Conservation (phyloP, 1,140 invertebrate species). For the Sminthurides bifidus region DNA sequence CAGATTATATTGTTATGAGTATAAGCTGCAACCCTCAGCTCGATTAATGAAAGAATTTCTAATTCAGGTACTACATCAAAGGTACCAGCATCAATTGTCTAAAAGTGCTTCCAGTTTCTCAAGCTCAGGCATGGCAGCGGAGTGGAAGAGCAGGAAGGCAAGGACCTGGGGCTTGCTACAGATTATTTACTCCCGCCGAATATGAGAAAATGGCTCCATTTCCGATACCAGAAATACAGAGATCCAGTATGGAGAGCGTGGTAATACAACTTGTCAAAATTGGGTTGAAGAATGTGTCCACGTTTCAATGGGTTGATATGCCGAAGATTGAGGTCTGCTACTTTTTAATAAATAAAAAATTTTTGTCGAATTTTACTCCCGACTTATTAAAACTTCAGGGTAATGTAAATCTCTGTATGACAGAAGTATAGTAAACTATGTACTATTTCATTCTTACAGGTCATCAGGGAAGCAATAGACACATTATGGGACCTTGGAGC, state of each 20-base stretch:
- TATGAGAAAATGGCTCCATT: slow-evolving; percentile 58
- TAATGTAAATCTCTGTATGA: too few species aligned
- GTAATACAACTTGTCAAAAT: slow-evolving; percentile 72
- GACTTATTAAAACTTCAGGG: too few species aligned
- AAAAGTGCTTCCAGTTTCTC: slow-evolving; percentile 69
- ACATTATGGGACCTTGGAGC: slow-evolving; percentile 12
- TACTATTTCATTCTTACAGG: not conserved
- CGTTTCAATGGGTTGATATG: slow-evolving; percentile 85
- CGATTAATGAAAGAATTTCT: not conserved
- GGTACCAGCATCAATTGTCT: slow-evolving; percentile 65
- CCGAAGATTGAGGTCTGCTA: slow-evolving; percentile 60
- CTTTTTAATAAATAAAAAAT: too few species aligned
- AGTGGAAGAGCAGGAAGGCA: slow-evolving; percentile 81
- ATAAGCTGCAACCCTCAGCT: not conserved
- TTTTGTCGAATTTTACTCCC: too few species aligned
- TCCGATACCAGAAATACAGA: slow-evolving; percentile 73
- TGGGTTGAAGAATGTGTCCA: slow-evolving; percentile 59
- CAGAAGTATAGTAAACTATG: too few species aligned
- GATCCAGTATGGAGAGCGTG: slow-evolving; percentile 61
- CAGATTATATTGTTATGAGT: slow-evolving; percentile 3
- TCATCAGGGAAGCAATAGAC: not conserved
- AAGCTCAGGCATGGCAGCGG: slow-evolving; percentile 84
- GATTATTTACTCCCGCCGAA: slow-evolving; percentile 60
- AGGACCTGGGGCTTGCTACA: slow-evolving; percentile 66
- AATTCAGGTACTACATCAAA: slow-evolving; percentile 3